Evolutionary conservation across 2,888 invertebrate genomes (phyloP).

Genomic region (Linnaemya tessellans): DNA sequence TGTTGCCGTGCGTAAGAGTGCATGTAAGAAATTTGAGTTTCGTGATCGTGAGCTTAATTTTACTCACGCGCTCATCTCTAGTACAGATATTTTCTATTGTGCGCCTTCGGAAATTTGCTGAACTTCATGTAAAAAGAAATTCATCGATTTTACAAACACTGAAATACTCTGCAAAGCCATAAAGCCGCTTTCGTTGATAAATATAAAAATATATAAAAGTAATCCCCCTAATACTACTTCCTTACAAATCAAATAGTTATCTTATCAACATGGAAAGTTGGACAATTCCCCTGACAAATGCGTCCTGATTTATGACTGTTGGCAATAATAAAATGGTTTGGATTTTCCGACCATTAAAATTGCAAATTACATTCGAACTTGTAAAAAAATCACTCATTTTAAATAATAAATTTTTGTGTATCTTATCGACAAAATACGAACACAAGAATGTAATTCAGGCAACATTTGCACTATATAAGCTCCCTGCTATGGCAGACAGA

Average conservation of each 20-base stretch:
- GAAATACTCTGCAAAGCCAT: too few relatives aligned
- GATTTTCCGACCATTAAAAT: not conserved
- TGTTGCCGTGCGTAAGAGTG: too few relatives aligned
- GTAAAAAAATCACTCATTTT: not conserved
- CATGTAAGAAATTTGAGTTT: too few relatives aligned
- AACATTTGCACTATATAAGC: conserved; percentile 23
- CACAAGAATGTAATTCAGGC: not conserved
- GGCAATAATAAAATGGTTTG: not conserved
- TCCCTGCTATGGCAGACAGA: not conserved
- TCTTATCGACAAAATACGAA: not conserved
- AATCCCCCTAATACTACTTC: not conserved
- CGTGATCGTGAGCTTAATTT: too few relatives aligned
- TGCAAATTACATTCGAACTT: not conserved
- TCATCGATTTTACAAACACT: too few relatives aligned
- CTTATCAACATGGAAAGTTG: not conserved
- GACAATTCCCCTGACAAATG: not conserved
- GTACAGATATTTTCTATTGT: too few relatives aligned
- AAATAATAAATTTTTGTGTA: not conserved
- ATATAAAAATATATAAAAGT: not conserved
- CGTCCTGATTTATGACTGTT: not conserved
- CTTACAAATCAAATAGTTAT: not conserved
- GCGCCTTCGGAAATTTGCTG: too few relatives aligned
- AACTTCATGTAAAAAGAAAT: too few relatives aligned
- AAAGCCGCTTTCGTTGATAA: not conserved
- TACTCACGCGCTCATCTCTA: too few relatives aligned